These are phyloP conservation scores for Meloidogyne hapla DNA, from an alignment of 1,140 invertebrate species.

Conservation along the genomic window DNA sequence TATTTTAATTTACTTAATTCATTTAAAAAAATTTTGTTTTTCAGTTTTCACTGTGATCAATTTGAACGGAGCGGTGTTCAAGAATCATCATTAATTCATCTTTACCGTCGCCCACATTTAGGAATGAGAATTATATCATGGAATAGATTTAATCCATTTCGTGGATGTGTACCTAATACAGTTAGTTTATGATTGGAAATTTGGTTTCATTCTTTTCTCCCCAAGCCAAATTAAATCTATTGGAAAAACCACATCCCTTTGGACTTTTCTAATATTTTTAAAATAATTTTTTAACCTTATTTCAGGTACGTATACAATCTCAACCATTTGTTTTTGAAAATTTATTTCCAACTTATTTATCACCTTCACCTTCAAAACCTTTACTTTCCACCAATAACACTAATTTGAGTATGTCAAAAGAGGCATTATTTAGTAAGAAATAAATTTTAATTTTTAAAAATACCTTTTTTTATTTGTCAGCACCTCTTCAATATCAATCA, in stretches of 20 bases:
- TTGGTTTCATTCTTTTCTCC: too few relatives aligned
- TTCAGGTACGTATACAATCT: conserved; percentile 2
- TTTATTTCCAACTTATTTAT: conserved; percentile 1
- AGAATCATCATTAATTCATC: not conserved
- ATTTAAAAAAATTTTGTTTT: not conserved
- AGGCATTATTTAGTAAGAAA: not conserved
- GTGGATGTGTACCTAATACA: not conserved
- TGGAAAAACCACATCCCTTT: too few relatives aligned
- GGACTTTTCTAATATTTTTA: too few relatives aligned
- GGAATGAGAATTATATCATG: not conserved
- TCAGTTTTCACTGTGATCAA: not conserved
- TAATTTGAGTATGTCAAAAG: not conserved
- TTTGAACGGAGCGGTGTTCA: not conserved
- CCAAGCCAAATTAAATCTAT: too few relatives aligned
- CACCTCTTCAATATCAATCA: conserved; percentile 5
- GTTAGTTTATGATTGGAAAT: not conserved
- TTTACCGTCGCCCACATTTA: not conserved
- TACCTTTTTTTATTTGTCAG: not conserved
- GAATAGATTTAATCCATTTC: not conserved
- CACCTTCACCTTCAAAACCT: not conserved
- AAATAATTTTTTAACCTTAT: not conserved
- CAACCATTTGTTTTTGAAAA: not conserved
- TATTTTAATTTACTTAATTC: not conserved
- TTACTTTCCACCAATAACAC: not conserved
- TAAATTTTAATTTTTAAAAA: too few relatives aligned